phyloP scores from a whole-genome alignment of 2,797 vertebrate species.

The Rhinella marina region DNA sequence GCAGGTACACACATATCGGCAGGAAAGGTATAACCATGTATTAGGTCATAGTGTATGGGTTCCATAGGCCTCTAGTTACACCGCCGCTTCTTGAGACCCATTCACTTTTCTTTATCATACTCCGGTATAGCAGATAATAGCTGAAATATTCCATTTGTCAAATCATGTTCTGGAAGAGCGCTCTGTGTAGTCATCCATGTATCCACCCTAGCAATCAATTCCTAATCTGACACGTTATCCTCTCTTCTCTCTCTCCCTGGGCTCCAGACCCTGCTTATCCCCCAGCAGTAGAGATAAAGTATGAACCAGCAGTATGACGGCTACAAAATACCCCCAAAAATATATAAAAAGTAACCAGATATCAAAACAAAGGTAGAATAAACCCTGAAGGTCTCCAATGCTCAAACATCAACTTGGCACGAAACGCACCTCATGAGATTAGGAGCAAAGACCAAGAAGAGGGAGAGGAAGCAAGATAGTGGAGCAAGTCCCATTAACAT shows the following conservation, averaged over 20 bases:
- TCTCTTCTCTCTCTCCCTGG: background rate
- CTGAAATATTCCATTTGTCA: background rate
- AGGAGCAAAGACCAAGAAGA: slow-evolving; percentile 8
- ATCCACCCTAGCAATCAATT: background rate
- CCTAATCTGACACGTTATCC: background rate
- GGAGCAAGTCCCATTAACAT: slow-evolving; percentile 49
- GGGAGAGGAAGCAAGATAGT: slow-evolving; percentile 46
- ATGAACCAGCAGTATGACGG: background rate
- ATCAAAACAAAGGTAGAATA: background rate
- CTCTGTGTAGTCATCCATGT: slow-evolving; percentile 2
- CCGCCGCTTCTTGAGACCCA: too few species aligned
- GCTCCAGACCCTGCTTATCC: background rate
- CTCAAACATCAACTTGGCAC: background rate
- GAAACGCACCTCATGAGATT: slow-evolving; percentile 13
- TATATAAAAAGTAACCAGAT: background rate
- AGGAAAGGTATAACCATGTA: too few species aligned
- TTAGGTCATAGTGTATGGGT: too few species aligned
- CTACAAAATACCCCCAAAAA: background rate
- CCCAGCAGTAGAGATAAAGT: background rate
- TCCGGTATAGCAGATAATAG: background rate
- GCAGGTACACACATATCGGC: too few species aligned
- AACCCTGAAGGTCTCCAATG: background rate
- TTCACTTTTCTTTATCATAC: background rate
- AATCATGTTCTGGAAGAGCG: slow-evolving; percentile 8
- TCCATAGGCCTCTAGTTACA: too few species aligned